Evolutionary conservation across 1,140 invertebrate species (phyloP), one percentile per base, ranked within the genome.

Genomic region (Steinernema feltiae): DNA sequence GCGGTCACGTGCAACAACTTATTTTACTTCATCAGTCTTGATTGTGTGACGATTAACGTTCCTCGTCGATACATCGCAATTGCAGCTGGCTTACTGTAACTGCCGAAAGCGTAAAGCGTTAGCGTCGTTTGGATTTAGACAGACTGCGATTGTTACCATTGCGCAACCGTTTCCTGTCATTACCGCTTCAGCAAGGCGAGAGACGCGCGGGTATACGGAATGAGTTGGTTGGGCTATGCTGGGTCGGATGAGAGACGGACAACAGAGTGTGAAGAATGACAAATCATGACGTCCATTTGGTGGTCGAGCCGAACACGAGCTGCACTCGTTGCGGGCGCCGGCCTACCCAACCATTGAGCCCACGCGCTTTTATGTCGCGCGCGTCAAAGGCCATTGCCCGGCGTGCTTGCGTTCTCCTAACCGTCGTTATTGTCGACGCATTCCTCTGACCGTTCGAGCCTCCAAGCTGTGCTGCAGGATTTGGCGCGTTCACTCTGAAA

Each of bases 361-460:
- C 53, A 63, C 53, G 15, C 53, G 15, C 53, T 63, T 63, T 63
- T 63, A 63, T 63, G 53, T 63, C 24, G 53, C 53, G 53, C 53
- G 53, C 53, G 53, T 63, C 53, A 63, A 63, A 63, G 53, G 53
- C 53, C 53, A 63, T 63, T 27, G 53, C 7, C 53, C 53, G 53
- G 35, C 18, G 7, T 7, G 35, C 24, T 63, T 63, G 53, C 53
- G 53, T 27, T 27, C 53, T 3, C 53, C 53, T 41, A 63, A 63
- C 53, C 53, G 7, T 17, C 53, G 53, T 3, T 12, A 63, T 27
- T 27, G 53, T 27, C 24, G 53, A 7, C 24, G 53, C 53, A 7
- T n/a, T 63, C 24, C 12, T 7, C 24, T 27, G 53, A 63, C 53
- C 12, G 24, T 63, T n/a, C n/a, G n/a, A n/a, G n/a, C n/a, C n/a